Percentiles rank a stretch among this genome's conserved stretches.
Evolutionary conservation across 2,797 vertebrate genomes (phyloP).

Genomic region (Myoxocephalus aenaeus): DNA sequence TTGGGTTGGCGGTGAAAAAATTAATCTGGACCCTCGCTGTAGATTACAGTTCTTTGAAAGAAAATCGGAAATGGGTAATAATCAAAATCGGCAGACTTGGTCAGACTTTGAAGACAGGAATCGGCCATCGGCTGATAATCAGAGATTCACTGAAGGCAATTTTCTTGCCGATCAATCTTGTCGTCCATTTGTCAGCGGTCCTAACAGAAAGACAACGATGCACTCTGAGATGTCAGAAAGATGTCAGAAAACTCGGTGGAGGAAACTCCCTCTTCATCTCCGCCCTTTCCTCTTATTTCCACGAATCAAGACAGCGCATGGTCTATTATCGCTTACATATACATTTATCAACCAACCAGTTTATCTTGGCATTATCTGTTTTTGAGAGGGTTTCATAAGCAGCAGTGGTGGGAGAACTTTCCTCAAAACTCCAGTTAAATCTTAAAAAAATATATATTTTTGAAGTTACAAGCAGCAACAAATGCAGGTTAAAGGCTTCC

Average conservation of each 20-base stretch:
- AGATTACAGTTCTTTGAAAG: too few relatives aligned
- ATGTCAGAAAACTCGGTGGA: background rate
- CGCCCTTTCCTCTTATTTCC: background rate
- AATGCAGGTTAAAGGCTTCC: background rate
- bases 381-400: background rate
- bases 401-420: background rate
- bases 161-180: background rate
- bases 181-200: background rate
- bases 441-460: too few relatives aligned
- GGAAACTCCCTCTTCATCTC: background rate
- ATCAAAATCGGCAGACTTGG: background rate
- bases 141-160: too few relatives aligned
- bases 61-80: background rate
- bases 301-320: background rate
- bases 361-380: background rate
- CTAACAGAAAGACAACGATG: background rate
- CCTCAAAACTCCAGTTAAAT: background rate
- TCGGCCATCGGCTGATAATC: background rate
- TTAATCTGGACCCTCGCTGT: too few relatives aligned
- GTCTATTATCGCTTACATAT: background rate
- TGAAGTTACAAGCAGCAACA: background rate
- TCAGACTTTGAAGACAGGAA: background rate
- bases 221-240: too few relatives aligned
- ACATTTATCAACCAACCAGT: background rate
- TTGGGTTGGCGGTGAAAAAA: background rate